Evolutionary conservation across 2,113 vertebrate species (phyloP).

Genomic region (Manacus vitellinus): DNA sequence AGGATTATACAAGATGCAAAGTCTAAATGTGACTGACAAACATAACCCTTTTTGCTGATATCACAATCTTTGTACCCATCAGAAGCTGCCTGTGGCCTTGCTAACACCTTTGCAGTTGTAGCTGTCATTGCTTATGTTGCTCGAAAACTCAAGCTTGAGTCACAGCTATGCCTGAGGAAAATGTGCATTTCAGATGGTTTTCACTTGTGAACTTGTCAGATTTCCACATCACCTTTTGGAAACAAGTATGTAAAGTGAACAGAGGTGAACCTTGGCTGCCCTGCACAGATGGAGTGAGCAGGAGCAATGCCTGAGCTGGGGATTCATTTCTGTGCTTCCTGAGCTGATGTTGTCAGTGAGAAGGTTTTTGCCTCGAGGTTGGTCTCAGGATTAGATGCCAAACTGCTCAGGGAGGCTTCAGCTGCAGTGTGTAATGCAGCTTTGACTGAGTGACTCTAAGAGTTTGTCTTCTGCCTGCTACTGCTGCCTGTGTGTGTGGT

Average conservation of each 20-base stretch:
- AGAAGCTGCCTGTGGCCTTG: neutral
- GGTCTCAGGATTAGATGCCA: neutral
- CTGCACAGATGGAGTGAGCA: neutral
- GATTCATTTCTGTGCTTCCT: fast-evolving
- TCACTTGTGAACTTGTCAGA: neutral
- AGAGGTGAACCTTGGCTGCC: neutral
- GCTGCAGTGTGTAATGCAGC: neutral
- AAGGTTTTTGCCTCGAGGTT: neutral
- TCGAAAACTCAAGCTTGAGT: neutral
- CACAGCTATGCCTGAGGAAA: neutral
- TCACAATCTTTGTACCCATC: neutral
- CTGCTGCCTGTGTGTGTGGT: neutral
- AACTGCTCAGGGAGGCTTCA: neutral
- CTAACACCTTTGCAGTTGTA: neutral
- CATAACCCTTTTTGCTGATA: neutral
- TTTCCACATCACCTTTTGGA: neutral
- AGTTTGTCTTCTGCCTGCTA: neutral
- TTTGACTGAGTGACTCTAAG: neutral
- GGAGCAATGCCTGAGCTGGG: neutral
- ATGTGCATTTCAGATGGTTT: neutral
- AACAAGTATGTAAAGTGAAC: neutral
- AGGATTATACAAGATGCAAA: neutral
- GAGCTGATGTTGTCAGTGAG: fast-evolving
- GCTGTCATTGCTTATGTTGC: neutral
- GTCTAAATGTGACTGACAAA: neutral